Evolutionary conservation across 2,797 vertebrate species (phyloP).

Genomic region (Manis crassicaudata): DNA sequence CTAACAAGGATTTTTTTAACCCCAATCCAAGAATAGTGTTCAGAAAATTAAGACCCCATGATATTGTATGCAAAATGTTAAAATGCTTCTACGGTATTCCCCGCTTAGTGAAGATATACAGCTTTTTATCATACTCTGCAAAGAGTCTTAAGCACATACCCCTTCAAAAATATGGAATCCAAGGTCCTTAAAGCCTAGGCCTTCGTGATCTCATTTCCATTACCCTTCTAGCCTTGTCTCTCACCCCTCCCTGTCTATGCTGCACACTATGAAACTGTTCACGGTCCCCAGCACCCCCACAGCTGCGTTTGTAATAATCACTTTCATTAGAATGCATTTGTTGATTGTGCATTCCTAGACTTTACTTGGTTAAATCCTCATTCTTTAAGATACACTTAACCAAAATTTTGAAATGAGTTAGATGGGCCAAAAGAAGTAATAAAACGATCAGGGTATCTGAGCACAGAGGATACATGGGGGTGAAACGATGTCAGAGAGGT

Average conservation of each 20-base stretch:
- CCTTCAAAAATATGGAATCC: background rate
- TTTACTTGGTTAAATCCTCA: background rate
- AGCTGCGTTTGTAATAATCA: background rate
- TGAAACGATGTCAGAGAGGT: background rate
- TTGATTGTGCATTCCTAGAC: background rate
- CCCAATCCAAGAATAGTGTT: background rate
- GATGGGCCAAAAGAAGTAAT: background rate
- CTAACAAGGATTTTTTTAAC: background rate
- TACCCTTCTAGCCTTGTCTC: rapidly evolving
- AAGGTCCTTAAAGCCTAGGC: background rate
- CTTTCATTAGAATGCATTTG: background rate
- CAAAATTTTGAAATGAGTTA: background rate
- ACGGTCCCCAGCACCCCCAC: rapidly evolving
- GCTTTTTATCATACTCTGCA: background rate
- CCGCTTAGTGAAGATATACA: background rate
- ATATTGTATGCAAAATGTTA: background rate
- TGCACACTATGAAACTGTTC: background rate
- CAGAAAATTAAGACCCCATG: background rate
- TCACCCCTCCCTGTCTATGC: background rate
- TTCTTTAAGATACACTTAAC: background rate
- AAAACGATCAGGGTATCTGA: background rate
- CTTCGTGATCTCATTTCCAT: background rate
- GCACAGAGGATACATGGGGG: background rate
- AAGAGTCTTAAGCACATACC: background rate
- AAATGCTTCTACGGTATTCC: background rate